Conservation (phyloP, 2,797 vertebrate species). For the Luscinia luscinia region DNA sequence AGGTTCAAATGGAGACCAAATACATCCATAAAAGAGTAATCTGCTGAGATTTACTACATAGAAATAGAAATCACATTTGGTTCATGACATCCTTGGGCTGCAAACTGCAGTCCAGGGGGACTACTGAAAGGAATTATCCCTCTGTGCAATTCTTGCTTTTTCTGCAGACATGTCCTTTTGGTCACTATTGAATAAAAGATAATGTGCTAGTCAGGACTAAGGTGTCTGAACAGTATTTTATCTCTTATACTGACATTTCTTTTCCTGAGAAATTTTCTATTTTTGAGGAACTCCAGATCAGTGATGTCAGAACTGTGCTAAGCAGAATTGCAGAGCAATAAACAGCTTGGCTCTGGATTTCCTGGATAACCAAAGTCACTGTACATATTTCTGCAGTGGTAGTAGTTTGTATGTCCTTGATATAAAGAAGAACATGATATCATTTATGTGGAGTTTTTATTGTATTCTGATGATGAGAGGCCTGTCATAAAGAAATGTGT, state of each 20-base stretch:
- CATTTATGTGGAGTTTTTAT: not conserved
- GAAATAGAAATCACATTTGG: not conserved
- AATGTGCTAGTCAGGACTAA: not conserved
- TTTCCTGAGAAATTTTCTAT: not conserved
- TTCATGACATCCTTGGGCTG: not conserved
- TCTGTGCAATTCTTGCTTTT: not conserved
- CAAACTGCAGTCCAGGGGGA: not conserved
- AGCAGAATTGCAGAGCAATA: not conserved
- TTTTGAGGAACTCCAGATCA: not conserved
- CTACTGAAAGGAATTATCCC: not conserved
- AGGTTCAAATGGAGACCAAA: not conserved
- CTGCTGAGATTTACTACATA: not conserved
- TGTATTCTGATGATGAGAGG: not conserved
- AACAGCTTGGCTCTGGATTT: not conserved
- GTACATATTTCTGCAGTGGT: rapidly evolving
- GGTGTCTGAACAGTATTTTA: not conserved
- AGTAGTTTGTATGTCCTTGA: not conserved
- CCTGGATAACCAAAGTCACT: not conserved
- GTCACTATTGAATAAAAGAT: not conserved
- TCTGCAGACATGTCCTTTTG: not conserved
- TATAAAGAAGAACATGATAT: not conserved
- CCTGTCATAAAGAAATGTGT: not conserved
- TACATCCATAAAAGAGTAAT: not conserved
- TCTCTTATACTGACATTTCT: not conserved
- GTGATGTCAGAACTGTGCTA: not conserved